Conservation (phyloP, 1,140 invertebrate species). For the Halyomorpha halys region DNA sequence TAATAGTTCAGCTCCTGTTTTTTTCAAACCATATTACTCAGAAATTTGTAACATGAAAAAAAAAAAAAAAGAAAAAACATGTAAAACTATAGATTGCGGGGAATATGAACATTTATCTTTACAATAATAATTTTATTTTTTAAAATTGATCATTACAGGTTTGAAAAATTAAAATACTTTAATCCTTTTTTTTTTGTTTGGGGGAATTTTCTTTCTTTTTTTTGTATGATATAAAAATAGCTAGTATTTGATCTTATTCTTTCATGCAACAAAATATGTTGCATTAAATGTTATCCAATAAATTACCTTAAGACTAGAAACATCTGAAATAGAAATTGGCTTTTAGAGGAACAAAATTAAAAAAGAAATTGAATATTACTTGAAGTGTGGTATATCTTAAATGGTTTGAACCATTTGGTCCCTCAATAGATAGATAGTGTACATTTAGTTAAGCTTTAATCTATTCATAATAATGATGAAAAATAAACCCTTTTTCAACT, state of each 20-base stretch:
- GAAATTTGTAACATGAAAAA: too few relatives aligned
- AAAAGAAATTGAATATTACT: neutral
- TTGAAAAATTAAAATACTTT: too few relatives aligned
- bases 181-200: too few relatives aligned
- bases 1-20: too few relatives aligned
- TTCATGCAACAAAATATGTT: neutral
- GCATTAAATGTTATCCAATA: neutral
- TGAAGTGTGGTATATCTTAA: neutral
- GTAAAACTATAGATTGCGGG: too few relatives aligned
- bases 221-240: constrained; percentile 3
- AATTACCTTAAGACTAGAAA: constrained; percentile 12
- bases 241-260: neutral
- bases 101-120: too few relatives aligned
- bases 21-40: too few relatives aligned
- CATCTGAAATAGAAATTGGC: neutral
- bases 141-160: too few relatives aligned
- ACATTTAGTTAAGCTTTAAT: too few relatives aligned
- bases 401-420: constrained; percentile 17
- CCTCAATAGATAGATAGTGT: constrained; percentile 11
- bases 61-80: too few relatives aligned
- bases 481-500: neutral
- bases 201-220: neutral
- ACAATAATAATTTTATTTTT: too few relatives aligned
- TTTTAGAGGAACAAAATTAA: constrained; percentile 1
- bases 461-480: neutral